Conservation (phyloP, 2,888 invertebrate species). For the Portevinia maculata region DNA sequence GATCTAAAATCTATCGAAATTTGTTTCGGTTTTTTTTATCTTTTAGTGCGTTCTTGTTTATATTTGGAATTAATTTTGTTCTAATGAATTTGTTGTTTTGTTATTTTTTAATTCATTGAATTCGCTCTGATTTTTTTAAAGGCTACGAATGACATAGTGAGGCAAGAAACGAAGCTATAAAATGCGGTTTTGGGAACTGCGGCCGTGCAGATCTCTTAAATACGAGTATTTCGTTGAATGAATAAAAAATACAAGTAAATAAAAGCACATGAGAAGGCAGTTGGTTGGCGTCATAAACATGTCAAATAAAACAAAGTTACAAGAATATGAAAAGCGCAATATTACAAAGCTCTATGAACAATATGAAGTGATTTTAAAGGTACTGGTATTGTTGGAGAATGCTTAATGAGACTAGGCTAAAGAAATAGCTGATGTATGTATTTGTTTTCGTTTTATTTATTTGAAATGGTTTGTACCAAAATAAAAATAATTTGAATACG, state of each 20-base stretch:
- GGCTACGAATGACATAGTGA: slow-evolving; percentile 31
- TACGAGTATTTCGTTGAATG: background rate
- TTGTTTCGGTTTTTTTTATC: slow-evolving; percentile 16
- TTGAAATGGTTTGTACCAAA: no score
- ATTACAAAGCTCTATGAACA: background rate
- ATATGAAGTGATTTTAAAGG: no score
- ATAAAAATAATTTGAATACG: no score
- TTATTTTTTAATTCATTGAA: slow-evolving; percentile 15
- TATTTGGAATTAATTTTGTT: slow-evolving; percentile 15
- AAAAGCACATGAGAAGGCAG: slow-evolving; percentile 14
- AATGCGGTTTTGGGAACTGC: background rate
- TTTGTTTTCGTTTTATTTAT: no score
- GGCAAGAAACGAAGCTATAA: slow-evolving; percentile 33
- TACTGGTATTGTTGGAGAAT: no score
- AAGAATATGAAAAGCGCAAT: background rate
- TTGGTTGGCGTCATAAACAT: background rate
- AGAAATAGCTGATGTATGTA: no score
- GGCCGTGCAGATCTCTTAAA: background rate
- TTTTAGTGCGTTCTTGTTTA: slow-evolving; percentile 35
- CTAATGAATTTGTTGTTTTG: slow-evolving; percentile 1
- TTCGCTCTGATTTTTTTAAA: slow-evolving; percentile 37
- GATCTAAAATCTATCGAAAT: slow-evolving; percentile 38
- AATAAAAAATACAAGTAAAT: background rate
- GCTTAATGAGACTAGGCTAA: no score
- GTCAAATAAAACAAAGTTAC: background rate